Evolutionary conservation across 2,113 vertebrate genomes (phyloP).

Genomic region (Onychostoma macrolepis): DNA sequence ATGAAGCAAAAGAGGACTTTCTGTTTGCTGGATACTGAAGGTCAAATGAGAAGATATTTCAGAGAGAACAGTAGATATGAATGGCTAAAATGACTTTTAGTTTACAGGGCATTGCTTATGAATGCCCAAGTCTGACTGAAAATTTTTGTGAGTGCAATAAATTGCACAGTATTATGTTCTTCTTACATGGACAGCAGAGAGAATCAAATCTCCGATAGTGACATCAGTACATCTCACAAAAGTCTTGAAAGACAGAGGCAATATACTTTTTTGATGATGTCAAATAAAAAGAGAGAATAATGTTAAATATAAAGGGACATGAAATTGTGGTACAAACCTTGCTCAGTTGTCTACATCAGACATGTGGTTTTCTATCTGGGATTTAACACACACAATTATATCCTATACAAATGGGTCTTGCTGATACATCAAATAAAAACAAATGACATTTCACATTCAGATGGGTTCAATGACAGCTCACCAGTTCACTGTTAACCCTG

Average conservation of each 20-base stretch:
- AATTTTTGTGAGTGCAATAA: slow-evolving; percentile 15
- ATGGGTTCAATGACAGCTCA: slow-evolving; percentile 68
- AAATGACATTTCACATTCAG: background rate
- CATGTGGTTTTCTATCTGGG: slow-evolving; percentile 74
- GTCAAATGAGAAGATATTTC: background rate
- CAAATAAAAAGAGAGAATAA: background rate
- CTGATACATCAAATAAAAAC: slow-evolving; percentile 13
- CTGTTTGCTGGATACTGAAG: background rate
- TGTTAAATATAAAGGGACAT: background rate
- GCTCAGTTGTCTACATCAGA: slow-evolving; percentile 77
- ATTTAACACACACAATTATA: slow-evolving; percentile 3
- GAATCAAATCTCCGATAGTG: background rate
- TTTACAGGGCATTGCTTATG: background rate
- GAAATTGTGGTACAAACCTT: slow-evolving; percentile 63
- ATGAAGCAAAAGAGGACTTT: background rate
- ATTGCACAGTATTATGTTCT: slow-evolving; percentile 37
- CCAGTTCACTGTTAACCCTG: slow-evolving; percentile 89
- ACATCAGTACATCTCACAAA: slow-evolving; percentile 20
- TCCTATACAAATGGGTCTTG: background rate
- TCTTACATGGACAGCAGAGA: background rate
- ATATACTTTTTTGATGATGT: background rate
- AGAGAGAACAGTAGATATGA: slow-evolving; percentile 22
- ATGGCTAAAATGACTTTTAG: slow-evolving; percentile 45
- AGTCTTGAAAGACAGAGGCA: background rate
- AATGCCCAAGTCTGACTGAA: slow-evolving; percentile 33